These are phyloP conservation scores for Oncorhynchus kisutch DNA, from an alignment of 2,113 vertebrate genomes.

Conservation along the genomic window DNA sequence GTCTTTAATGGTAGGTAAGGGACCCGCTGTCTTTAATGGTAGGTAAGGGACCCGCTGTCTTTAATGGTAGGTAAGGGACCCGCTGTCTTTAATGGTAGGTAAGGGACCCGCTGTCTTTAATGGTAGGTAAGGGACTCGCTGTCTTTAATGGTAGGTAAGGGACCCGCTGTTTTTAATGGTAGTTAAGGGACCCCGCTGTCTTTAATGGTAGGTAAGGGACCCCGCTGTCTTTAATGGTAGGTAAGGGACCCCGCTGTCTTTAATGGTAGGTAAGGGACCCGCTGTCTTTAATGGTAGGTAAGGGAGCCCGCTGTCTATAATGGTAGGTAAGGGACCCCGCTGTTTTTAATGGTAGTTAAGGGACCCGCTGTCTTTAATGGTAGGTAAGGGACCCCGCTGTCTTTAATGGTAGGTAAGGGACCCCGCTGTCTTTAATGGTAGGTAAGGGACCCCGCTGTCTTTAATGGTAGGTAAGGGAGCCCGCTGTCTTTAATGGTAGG, in stretches of 20 bases:
- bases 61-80: conserved; percentile 25
- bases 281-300: conserved; percentile 23
- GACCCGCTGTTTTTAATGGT: conserved; percentile 13
- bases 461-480: too few relatives aligned
- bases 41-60: neutral
- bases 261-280: conserved; percentile 25
- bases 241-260: neutral
- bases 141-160: conserved; percentile 38
- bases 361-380: neutral
- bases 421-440: too few relatives aligned
- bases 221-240: conserved; percentile 24
- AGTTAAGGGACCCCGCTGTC: neutral
- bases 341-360: conserved; percentile 24
- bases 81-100: conserved; percentile 26
- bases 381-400: too few relatives aligned
- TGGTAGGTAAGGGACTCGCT: conserved; percentile 23
- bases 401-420: too few relatives aligned
- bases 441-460: too few relatives aligned
- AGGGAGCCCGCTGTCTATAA: neutral
- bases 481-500: conserved; percentile 50
- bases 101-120: neutral
- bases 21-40: conserved; percentile 47
- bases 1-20: too few relatives aligned
- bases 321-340: conserved; percentile 23
- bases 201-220: conserved; percentile 24